Percentiles rank a stretch among this genome's conserved stretches.
Evolutionary conservation across 2,888 invertebrate genomes (phyloP).

Genomic region (Lapara coniferarum): DNA sequence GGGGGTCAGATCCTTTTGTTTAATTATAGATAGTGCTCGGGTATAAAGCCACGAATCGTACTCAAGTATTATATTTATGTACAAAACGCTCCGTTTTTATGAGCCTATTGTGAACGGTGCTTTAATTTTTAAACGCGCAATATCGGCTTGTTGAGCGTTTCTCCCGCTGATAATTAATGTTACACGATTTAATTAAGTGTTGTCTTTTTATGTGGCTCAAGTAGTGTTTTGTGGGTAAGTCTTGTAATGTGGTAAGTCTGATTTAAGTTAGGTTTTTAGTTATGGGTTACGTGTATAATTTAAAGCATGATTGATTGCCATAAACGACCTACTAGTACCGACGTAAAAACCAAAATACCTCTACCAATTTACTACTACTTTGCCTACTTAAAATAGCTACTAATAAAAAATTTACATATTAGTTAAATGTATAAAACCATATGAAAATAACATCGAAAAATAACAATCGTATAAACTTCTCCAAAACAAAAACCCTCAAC

Average conservation of each 20-base stretch:
- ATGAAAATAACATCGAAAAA: neutral
- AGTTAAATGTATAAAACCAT: neutral
- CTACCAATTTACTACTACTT: no score
- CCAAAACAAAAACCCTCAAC: conserved; percentile 19
- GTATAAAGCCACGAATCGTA: conserved; percentile 52
- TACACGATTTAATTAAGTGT: neutral
- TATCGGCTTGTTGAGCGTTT: neutral
- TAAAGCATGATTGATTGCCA: no score
- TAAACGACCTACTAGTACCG: no score
- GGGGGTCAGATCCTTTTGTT: conserved; percentile 69
- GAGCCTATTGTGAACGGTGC: conserved; percentile 38
- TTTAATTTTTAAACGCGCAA: conserved; percentile 16
- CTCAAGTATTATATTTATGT: conserved; percentile 54
- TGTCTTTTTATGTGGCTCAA: neutral
- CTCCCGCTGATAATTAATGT: conserved; percentile 2
- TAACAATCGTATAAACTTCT: neutral
- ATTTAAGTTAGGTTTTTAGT: no score
- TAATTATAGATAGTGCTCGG: conserved; percentile 75
- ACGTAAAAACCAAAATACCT: no score
- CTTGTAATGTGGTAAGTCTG: no score
- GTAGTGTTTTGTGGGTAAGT: neutral
- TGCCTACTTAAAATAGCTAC: no score
- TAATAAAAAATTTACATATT: no score
- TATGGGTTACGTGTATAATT: no score
- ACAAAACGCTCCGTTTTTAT: conserved; percentile 48